Base-by-base conservation (phyloP, 2,888 invertebrate genomes). In the Gerris lacustris region DNA sequence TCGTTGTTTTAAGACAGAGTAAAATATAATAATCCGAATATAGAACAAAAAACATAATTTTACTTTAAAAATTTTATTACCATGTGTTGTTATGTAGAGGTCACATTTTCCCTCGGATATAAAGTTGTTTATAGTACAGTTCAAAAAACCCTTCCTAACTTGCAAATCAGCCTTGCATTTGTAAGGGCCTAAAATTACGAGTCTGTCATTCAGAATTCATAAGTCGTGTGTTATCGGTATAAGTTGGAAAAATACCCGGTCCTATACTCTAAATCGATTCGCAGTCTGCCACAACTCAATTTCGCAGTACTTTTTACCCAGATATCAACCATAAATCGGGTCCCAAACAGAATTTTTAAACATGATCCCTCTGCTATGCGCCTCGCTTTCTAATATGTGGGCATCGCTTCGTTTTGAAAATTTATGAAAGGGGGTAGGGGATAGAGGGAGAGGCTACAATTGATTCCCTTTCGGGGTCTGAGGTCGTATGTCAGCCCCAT, bases 401-500 rank as follows among this genome's bases (percentile, higher is more conserved):
- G 31, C 31, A 31, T 55, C 55, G 15, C 55, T 11, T 11, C 55
- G 55, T 55, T 55, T 55, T 55, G 55, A 55, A 55, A 55, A 55
- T 55, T 55, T 55, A 55, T 55, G 55, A 55, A 55, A 55, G 55
- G 55, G 55, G 15, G 55, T 55, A n/a, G 9, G 15, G 55, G 15
- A 15, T 55, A 2, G 55, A 55, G 55, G 55, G 55, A 55, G 55
- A 15, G 55, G 55, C 15, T 55, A 55, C 55, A 55, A 55, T 55
- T 55, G 55, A 55, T 55, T 55, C 55, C 15, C 11, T 55, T 55
- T 55, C 55, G 55, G 15, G 55, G 55, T 9, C 15, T 55, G 55
- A 55, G 55, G 55, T 55, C 55, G 55, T 55, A 55, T 55, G 55
- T 55, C 55, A 55, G 55, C 55, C 55, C 55, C 5, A 55, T 55